These are phyloP conservation scores for Nerophis ophidion DNA, from an alignment of 2,113 vertebrate genomes.

Conservation along the genomic window DNA sequence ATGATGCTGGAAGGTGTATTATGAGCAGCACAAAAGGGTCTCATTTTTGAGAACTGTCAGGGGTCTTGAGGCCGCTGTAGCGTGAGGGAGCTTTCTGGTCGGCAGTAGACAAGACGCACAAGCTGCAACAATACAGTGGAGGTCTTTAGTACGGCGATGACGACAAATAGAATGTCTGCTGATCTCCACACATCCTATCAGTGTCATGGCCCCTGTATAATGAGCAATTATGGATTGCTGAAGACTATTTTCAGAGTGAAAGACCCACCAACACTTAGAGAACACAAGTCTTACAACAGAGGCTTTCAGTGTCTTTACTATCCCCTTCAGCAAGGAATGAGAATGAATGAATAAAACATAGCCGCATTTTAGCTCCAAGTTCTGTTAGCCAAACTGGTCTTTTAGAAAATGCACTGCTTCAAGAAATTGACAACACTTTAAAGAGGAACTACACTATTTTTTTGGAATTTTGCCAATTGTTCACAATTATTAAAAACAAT, in stretches of 20 bases:
- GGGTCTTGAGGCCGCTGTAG: not conserved
- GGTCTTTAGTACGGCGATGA: conserved; percentile 11
- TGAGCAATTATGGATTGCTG: conserved; percentile 14
- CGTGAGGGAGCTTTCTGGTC: too few relatives aligned
- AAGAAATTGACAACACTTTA: too few relatives aligned
- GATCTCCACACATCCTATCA: conserved; percentile 20
- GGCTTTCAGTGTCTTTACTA: conserved; percentile 5
- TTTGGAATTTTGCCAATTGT: too few relatives aligned
- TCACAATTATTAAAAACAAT: too few relatives aligned
- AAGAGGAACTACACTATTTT: too few relatives aligned
- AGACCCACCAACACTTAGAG: conserved; percentile 17
- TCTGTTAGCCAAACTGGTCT: too few relatives aligned
- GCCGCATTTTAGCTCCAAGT: too few relatives aligned
- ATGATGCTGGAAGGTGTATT: not conserved
- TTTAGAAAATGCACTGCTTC: too few relatives aligned
- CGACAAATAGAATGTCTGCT: conserved; percentile 33
- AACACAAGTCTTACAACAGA: conserved; percentile 19
- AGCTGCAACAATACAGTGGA: conserved; percentile 9
- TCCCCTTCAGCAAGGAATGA: conserved; percentile 10
- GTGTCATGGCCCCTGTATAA: conserved; percentile 11
- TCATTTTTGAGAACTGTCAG: not conserved
- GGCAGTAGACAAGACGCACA: not conserved
- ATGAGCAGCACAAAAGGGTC: not conserved
- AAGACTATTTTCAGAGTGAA: conserved; percentile 36
- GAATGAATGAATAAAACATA: too few relatives aligned